A percentile compares a stretch with the other conserved stretches of the same genome.
Evolutionary conservation across 2,113 vertebrate genomes (phyloP).

Genomic region (Mirza zaza): DNA sequence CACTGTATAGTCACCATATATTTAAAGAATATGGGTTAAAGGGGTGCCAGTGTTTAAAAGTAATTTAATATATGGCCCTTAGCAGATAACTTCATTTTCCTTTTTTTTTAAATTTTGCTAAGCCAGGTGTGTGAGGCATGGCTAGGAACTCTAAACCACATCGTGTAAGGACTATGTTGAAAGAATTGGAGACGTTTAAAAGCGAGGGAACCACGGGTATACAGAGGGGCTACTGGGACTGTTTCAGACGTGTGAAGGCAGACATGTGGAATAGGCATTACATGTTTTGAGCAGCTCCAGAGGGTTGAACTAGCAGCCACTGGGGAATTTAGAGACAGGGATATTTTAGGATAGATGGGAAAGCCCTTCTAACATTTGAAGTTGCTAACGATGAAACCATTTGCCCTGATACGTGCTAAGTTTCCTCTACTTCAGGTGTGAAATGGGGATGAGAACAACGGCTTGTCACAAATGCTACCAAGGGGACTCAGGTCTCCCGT

Average conservation of each 20-base stretch:
- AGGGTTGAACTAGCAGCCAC: neutral
- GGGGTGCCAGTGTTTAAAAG: neutral
- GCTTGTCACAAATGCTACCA: neutral
- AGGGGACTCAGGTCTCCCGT: neutral
- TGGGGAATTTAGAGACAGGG: neutral
- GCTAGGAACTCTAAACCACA: neutral
- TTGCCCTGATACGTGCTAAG: neutral
- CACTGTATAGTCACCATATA: neutral
- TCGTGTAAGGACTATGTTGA: neutral
- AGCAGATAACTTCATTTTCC: neutral
- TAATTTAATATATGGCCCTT: neutral
- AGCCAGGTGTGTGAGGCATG: neutral
- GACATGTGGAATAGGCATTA: neutral
- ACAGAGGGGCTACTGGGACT: neutral
- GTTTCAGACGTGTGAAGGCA: neutral
- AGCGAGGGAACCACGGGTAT: neutral
- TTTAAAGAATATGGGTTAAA: neutral
- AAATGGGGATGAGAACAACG: rapidly evolving
- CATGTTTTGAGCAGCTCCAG: neutral
- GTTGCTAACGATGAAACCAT: neutral
- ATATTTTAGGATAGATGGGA: neutral
- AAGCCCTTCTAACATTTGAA: neutral
- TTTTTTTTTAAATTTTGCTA: neutral
- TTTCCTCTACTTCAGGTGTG: neutral
- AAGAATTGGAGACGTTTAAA: neutral